Conservation (phyloP, 2,888 invertebrate genomes). For the Callosobruchus maculatus region DNA sequence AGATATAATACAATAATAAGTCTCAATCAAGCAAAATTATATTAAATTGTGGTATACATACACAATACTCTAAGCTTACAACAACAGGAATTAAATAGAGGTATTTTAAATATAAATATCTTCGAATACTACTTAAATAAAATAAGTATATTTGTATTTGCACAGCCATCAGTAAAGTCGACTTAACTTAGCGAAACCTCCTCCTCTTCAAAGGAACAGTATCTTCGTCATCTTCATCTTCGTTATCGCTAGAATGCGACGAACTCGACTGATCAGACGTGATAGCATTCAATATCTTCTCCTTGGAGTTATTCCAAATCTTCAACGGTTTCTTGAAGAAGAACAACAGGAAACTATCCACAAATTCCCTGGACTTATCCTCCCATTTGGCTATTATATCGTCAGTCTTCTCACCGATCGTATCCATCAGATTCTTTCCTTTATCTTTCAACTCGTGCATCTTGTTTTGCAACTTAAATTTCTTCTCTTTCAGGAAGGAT, state of each 20-base stretch:
- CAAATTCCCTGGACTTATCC: constrained; percentile 93
- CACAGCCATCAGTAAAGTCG: neutral
- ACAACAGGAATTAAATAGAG: neutral
- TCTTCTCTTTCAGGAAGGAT: constrained; percentile 94
- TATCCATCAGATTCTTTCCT: constrained; percentile 82
- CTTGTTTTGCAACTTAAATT: constrained; percentile 91
- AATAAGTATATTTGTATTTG: neutral
- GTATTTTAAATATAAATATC: neutral
- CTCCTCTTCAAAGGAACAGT: constrained; percentile 22
- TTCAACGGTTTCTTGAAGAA: constrained; percentile 84
- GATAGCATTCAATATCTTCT: constrained; percentile 81
- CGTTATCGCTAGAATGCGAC: constrained; percentile 52
- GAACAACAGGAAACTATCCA: constrained; percentile 87
- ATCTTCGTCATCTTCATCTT: constrained; percentile 18
- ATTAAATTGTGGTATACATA: neutral
- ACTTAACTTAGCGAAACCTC: constrained; percentile 13
- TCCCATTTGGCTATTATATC: constrained; percentile 95
- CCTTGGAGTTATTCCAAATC: constrained; percentile 87
- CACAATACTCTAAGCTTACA: neutral
- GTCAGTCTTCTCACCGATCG: constrained; percentile 79
- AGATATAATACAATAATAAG: too few species aligned
- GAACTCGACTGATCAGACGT: constrained; percentile 73
- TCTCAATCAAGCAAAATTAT: neutral
- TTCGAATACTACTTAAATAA: neutral
- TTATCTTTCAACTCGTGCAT: constrained; percentile 92